Evolutionary conservation across 2,888 invertebrate species (phyloP).

Genomic region (Drosophila koepferae): DNA sequence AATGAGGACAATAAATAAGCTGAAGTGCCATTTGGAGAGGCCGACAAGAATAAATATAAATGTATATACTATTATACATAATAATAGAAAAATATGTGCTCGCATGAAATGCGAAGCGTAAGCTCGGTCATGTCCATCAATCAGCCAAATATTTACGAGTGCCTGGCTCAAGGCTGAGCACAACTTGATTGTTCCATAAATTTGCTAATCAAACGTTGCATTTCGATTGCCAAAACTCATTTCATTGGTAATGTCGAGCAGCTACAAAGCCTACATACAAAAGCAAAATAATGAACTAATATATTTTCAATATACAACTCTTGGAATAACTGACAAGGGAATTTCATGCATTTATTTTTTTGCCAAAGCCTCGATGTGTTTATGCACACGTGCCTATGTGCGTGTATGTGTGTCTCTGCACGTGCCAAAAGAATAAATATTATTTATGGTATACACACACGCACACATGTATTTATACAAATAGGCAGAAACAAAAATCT

Average conservation of each 20-base stretch:
- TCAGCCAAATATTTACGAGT: constrained; percentile 64
- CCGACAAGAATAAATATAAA: constrained; percentile 23
- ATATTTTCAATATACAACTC: constrained; percentile 12
- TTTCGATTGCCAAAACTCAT: constrained; percentile 49
- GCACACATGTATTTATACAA: constrained; percentile 10
- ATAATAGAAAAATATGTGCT: constrained; percentile 32
- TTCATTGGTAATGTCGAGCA: constrained; percentile 9
- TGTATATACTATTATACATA: constrained; percentile 10
- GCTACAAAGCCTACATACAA: background rate
- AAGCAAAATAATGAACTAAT: constrained; percentile 10
- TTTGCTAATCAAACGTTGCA: constrained; percentile 72
- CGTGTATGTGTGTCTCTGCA: constrained; percentile 32
- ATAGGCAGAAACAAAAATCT: constrained; percentile 45
- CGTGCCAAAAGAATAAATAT: constrained; percentile 70
- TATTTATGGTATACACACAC: constrained; percentile 45
- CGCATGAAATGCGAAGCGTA: constrained; percentile 27
- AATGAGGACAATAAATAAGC: constrained; percentile 62
- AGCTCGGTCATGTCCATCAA: constrained; percentile 38
- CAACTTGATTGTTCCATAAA: constrained; percentile 67
- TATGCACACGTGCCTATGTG: constrained; percentile 8
- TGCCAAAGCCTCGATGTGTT: constrained; percentile 16
- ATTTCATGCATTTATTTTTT: constrained; percentile 47
- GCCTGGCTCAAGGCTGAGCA: constrained; percentile 23
- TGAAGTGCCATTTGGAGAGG: constrained; percentile 55
- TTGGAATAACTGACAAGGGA: constrained; percentile 53